These are phyloP conservation scores for Phenganax subtilis DNA, from an alignment of 92 coral and sea anemone species.

Conservation along the genomic window DNA sequence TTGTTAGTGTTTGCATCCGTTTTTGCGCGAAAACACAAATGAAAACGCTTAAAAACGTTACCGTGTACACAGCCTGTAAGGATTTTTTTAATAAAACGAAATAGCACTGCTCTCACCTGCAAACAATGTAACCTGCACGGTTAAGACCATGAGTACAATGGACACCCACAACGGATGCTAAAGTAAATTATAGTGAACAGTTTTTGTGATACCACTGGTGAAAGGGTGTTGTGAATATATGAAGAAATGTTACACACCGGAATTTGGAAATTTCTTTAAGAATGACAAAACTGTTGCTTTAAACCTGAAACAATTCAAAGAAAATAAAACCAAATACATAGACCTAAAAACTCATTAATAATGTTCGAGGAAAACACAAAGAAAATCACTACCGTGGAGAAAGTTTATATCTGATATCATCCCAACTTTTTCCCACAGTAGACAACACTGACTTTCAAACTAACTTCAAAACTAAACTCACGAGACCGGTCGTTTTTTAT, in stretches of 20 bases:
- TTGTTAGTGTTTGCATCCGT: no score
- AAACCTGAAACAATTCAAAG: slow-evolving; percentile 49
- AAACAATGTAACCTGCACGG: slow-evolving; percentile 90
- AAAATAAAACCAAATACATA: background rate
- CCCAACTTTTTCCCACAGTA: no score
- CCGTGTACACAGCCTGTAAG: no score
- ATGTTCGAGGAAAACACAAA: background rate
- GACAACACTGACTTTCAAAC: no score
- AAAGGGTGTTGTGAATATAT: background rate
- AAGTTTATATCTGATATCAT: background rate
- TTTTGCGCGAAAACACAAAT: no score
- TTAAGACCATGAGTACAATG: slow-evolving; percentile 94
- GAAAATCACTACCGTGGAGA: no score
- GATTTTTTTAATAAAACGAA: no score
- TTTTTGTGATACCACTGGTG: background rate
- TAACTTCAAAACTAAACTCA: no score
- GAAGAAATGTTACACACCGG: background rate
- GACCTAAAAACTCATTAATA: background rate
- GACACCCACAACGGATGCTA: slow-evolving; percentile 68
- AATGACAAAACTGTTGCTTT: slow-evolving; percentile 59
- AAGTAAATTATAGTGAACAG: background rate
- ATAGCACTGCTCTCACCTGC: slow-evolving; percentile 56
- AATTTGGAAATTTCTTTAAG: slow-evolving; percentile 49
- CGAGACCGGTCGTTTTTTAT: no score
- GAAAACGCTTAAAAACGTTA: no score